Conservation (phyloP, 2,797 vertebrate genomes). For the Enteromius fasciolatus region DNA sequence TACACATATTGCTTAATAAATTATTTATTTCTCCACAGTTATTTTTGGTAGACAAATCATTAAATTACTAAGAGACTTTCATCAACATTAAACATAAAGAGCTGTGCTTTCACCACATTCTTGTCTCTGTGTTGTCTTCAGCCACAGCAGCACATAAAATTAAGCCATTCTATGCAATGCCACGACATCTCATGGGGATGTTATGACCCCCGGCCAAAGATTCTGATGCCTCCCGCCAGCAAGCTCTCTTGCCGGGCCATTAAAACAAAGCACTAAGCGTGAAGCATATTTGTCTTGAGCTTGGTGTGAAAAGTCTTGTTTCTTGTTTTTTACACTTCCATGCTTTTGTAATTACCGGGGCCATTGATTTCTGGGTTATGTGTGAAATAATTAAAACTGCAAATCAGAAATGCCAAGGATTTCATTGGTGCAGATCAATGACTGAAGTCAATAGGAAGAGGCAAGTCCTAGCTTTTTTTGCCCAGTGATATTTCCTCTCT, state of each 20-base stretch:
- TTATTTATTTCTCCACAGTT: slow-evolving; percentile 14
- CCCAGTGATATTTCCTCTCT: slow-evolving; percentile 53
- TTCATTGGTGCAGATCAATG: slow-evolving; percentile 51
- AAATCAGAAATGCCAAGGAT: slow-evolving; percentile 55
- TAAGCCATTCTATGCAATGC: slow-evolving; percentile 9
- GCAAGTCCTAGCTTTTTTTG: background rate
- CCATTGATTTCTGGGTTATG: slow-evolving; percentile 56
- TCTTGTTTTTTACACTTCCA: slow-evolving; percentile 41
- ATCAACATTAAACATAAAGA: slow-evolving; percentile 33
- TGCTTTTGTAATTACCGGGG: slow-evolving; percentile 57
- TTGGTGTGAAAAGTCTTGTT: slow-evolving; percentile 40
- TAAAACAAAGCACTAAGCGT: slow-evolving; percentile 56
- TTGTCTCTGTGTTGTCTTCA: slow-evolving; percentile 11
- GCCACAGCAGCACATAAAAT: slow-evolving; percentile 10
- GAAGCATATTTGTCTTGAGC: slow-evolving; percentile 50
- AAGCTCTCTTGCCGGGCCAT: slow-evolving; percentile 27
- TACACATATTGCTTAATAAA: background rate
- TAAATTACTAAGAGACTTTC: slow-evolving; percentile 33
- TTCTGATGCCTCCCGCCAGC: slow-evolving; percentile 16
- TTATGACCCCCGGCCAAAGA: slow-evolving; percentile 4
- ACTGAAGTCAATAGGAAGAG: slow-evolving; percentile 34
- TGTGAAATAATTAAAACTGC: slow-evolving; percentile 65
- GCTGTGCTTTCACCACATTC: background rate
- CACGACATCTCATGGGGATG: background rate
- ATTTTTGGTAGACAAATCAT: slow-evolving; percentile 23